Evolutionary conservation across 2,888 invertebrate genomes (phyloP), one percentile per base, ranked within the genome.

Genomic region (Clusia tigrina): DNA sequence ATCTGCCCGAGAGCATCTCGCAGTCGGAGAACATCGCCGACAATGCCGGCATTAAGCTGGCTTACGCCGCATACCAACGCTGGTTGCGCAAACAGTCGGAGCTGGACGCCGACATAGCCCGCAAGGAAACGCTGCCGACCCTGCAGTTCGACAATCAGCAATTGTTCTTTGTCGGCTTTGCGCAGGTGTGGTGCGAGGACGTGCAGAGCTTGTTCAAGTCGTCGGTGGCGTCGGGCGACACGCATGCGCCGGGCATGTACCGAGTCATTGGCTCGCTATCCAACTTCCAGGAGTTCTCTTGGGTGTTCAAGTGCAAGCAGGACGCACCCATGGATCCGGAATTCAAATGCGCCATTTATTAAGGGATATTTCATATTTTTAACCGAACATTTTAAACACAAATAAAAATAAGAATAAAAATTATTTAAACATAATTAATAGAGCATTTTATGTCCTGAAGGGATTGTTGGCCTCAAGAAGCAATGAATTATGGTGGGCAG

Each of bases 1-100:
- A n/a, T 2, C 56, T 80, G 23, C 76, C 77, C 0, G 70, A 71
- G 18, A 69, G 60, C n/a, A 38, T 53, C 0, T 24, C 61, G 1
- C 79, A 81, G 26, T 70, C 79, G 48, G 82, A 82, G 63, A 79
- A 83, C 58, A 77, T 81, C 10, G 80, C 83, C 1, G 83, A 83
- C 59, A 82, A 77, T 73, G 82, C 72, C 1, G 83, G 74, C 24
- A 18, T 83, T 1, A 78, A 78, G 60, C 54, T 82, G 59, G 82
- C 81, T n/a, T 81, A 77, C 25, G 66, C 66, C 9, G 80, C 82
- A 20, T 81, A 83, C 23, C 62, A 73, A 1, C 67, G 65, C 1
- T 81, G 82, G 82, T 38, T 80, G 61, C 23, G 58, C 0, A 62
- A 65, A 2, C 71, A 73, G 38, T 58, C 72, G 38, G 58, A 59